Percentiles rank a stretch among this genome's conserved stretches.
phyloP scores from a whole-genome alignment of 2,888 invertebrate species.

The Tupiocoris notatus region DNA sequence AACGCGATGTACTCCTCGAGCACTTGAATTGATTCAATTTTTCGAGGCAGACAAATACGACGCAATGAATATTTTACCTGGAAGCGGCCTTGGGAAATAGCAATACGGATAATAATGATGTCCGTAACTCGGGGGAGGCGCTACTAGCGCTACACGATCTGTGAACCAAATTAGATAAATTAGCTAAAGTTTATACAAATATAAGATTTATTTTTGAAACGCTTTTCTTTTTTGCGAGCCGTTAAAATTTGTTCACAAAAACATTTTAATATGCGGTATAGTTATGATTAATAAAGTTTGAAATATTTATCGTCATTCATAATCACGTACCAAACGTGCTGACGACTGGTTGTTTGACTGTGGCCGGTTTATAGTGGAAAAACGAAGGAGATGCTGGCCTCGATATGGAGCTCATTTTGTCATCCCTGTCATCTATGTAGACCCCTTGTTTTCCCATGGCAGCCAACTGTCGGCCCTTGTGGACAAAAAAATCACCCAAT shows the following conservation, averaged over 20 bases:
- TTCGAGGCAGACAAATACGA: no score
- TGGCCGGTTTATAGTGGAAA: conserved; percentile 85
- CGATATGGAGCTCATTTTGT: conserved; percentile 76
- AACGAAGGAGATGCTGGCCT: conserved; percentile 67
- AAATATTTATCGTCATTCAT: not conserved
- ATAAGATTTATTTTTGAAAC: no score
- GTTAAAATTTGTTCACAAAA: no score
- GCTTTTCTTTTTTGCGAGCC: no score
- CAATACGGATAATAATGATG: conserved; percentile 62
- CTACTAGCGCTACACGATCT: conserved; percentile 67
- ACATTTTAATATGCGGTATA: no score
- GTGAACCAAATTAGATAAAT: no score
- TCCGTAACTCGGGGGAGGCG: conserved; percentile 63
- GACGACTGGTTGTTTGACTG: conserved; percentile 63
- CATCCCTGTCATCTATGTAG: conserved; percentile 77
- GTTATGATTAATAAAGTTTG: no score
- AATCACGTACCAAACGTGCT: conserved; percentile 53
- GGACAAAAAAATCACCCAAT: not conserved
- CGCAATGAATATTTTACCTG: no score
- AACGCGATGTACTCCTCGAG: no score
- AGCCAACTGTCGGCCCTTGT: conserved; percentile 75
- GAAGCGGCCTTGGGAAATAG: conserved; percentile 55
- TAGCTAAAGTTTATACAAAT: no score
- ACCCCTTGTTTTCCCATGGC: conserved; percentile 83
- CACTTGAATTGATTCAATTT: no score